These are phyloP conservation scores for Temnothorax longispinosus DNA, from an alignment of 1,140 invertebrate species.

Conservation along the genomic window DNA sequence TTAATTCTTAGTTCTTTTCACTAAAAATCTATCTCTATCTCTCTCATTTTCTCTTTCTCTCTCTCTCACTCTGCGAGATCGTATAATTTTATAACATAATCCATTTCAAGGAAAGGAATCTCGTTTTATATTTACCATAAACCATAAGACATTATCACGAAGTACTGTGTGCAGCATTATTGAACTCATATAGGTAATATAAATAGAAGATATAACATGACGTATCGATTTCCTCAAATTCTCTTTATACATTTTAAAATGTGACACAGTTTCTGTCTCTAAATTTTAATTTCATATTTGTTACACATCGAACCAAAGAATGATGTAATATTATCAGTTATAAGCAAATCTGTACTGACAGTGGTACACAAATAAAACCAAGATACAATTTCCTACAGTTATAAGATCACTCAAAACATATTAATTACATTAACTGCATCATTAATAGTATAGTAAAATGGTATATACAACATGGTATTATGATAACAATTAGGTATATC, in stretches of 20 bases:
- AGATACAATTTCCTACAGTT: background rate
- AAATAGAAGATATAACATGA: background rate
- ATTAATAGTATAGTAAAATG: background rate
- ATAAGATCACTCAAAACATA: background rate
- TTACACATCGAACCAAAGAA: background rate
- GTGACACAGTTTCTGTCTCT: background rate
- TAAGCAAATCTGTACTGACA: background rate
- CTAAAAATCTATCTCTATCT: slow-evolving; percentile 16
- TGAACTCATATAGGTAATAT: background rate
- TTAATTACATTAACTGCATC: background rate
- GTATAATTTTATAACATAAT: slow-evolving; percentile 38
- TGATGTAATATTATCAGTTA: background rate
- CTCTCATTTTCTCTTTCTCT: background rate
- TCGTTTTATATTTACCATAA: slow-evolving; percentile 6
- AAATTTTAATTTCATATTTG: background rate
- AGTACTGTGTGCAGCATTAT: background rate
- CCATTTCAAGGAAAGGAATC: background rate
- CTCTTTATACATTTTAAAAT: background rate
- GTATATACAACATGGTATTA: too few relatives aligned
- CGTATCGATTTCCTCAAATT: background rate
- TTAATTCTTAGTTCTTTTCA: slow-evolving; percentile 46
- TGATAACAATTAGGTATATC: background rate
- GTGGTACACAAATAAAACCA: background rate
- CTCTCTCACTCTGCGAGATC: background rate
- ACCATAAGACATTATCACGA: background rate